Evolutionary conservation across 2,113 vertebrate genomes (phyloP).

Genomic region (Labeo catla): DNA sequence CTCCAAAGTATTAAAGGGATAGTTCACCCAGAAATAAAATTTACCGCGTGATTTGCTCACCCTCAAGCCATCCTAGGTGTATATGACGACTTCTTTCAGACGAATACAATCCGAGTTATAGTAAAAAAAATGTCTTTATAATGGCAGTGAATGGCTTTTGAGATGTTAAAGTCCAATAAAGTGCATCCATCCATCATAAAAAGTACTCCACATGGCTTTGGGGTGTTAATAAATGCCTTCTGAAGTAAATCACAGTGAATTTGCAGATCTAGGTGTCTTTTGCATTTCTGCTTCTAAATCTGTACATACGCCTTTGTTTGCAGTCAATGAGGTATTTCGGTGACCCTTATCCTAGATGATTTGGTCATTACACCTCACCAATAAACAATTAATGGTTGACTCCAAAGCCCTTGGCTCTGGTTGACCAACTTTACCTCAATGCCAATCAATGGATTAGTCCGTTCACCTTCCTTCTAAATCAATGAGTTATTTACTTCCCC

Average conservation of each 20-base stretch:
- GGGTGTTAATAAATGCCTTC: too few species aligned
- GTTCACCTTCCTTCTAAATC: constrained; percentile 50
- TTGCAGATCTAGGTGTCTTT: neutral
- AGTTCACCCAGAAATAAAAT: too few species aligned
- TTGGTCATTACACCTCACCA: constrained; percentile 36
- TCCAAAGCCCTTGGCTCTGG: constrained; percentile 22
- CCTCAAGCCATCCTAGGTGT: too few species aligned
- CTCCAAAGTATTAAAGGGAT: neutral
- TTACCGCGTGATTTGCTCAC: too few species aligned
- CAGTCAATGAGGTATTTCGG: constrained; percentile 32
- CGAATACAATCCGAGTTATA: too few species aligned
- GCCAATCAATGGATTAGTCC: constrained; percentile 51
- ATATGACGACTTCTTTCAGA: too few species aligned
- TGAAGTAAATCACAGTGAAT: neutral
- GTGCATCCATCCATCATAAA: too few species aligned
- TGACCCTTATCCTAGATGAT: constrained; percentile 43
- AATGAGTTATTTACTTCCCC: constrained; percentile 45
- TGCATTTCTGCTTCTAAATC: neutral
- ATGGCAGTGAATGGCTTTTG: too few species aligned
- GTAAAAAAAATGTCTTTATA: too few species aligned
- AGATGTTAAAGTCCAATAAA: too few species aligned
- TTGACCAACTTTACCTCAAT: constrained; percentile 23
- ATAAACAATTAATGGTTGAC: constrained; percentile 36
- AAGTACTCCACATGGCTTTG: too few species aligned
- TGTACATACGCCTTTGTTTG: too few species aligned